Evolutionary conservation across 2,113 vertebrate genomes (phyloP).

Genomic region (Clarias gariepinus): DNA sequence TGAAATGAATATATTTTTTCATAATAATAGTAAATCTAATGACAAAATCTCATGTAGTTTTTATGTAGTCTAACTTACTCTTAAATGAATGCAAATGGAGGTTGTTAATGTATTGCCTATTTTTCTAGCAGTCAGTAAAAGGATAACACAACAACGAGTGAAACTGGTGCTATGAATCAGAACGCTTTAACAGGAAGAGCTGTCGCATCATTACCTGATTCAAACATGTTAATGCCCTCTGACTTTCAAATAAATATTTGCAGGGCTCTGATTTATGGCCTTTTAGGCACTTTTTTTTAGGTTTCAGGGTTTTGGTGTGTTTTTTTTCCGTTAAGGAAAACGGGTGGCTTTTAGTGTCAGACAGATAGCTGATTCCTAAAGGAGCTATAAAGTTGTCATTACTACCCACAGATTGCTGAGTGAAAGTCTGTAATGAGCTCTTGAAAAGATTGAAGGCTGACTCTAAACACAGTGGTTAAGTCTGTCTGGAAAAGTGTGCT

Average conservation of each 20-base stretch:
- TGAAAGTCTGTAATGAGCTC: conserved; percentile 65
- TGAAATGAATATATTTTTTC: neutral
- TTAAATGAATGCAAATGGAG: neutral
- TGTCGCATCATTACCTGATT: conserved; percentile 35
- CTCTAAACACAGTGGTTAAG: conserved; percentile 51
- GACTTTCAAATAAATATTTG: conserved; percentile 36
- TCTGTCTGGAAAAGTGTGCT: neutral
- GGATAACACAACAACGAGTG: neutral
- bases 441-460: conserved; percentile 66
- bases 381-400: conserved; percentile 17
- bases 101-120: neutral
- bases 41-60: neutral
- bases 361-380: neutral
- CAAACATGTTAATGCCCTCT: conserved; percentile 23
- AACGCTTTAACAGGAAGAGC: conserved; percentile 23
- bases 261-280: conserved; percentile 1
- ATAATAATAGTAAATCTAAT: neutral
- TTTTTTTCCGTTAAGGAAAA: too few species aligned
- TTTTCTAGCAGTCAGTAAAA: conserved; percentile 14
- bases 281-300: neutral
- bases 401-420: conserved; percentile 55
- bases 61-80: neutral
- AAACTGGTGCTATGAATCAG: neutral
- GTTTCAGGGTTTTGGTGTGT: neutral
- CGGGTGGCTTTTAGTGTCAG: neutral